phyloP scores from a whole-genome alignment of 92 coral and sea anemone species.

The Umimayanthus chanpuru region DNA sequence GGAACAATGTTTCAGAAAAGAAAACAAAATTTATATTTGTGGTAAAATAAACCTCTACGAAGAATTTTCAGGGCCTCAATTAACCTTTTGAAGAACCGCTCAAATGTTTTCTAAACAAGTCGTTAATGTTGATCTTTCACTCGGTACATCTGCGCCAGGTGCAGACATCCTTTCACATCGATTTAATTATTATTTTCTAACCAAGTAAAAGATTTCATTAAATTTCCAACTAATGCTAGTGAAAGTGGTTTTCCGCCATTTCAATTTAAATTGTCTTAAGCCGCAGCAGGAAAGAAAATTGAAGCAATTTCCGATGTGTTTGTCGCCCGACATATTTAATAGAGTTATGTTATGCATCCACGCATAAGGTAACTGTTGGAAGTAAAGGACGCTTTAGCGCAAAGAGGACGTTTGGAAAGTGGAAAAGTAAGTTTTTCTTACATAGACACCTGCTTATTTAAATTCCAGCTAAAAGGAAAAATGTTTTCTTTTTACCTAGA shows the following conservation, averaged over 20 bases:
- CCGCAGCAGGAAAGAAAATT: constrained; percentile 34
- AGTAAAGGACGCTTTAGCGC: not conserved
- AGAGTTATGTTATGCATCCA: constrained; percentile 9
- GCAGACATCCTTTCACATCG: constrained; percentile 6
- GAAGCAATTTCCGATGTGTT: constrained; percentile 29
- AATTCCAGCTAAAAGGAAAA: not conserved
- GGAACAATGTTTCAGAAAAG: not conserved
- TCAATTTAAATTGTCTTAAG: constrained; percentile 25
- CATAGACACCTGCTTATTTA: not conserved
- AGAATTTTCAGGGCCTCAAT: not conserved
- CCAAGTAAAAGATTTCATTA: constrained; percentile 28
- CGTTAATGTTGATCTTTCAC: not conserved
- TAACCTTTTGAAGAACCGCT: constrained; percentile 19
- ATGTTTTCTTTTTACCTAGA: too few relatives aligned
- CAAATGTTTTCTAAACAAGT: not conserved
- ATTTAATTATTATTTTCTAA: not conserved
- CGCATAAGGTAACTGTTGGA: not conserved
- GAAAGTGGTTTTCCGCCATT: constrained; percentile 21
- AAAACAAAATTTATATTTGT: not conserved
- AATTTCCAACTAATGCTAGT: constrained; percentile 21
- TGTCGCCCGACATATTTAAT: constrained; percentile 24
- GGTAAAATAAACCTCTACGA: not conserved
- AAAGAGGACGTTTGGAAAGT: not conserved
- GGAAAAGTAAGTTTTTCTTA: constrained; percentile 21
- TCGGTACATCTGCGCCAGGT: constrained; percentile 34